A percentile compares a stretch with the other conserved stretches of the same genome.
Conservation (phyloP, 2,888 invertebrate genomes). For the Drosophila prostipennis region DNA sequence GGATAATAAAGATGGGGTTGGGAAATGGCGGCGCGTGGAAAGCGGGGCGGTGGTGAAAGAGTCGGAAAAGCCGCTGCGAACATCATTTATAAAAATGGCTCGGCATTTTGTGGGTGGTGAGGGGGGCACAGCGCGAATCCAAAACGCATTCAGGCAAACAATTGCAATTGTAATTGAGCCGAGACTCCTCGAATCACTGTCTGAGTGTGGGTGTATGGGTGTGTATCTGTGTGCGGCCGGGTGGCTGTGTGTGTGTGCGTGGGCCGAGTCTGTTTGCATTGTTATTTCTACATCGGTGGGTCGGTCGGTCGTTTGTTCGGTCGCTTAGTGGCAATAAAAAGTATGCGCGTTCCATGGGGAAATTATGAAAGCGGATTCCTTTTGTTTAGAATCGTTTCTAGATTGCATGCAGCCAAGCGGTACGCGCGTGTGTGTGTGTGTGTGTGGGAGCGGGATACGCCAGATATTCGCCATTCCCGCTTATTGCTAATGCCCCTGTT, state of each 20-base stretch:
- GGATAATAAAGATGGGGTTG: constrained; percentile 3
- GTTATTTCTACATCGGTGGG: constrained; percentile 17
- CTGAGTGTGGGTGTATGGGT: constrained; percentile 21
- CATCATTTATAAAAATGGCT: constrained; percentile 73
- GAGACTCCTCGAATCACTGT: constrained; percentile 66
- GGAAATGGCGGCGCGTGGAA: background rate
- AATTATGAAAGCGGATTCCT: constrained; percentile 81
- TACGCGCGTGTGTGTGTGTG: constrained; percentile 11
- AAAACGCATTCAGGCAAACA: constrained; percentile 80
- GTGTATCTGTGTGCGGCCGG: constrained; percentile 20
- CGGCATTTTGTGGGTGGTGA: constrained; percentile 53
- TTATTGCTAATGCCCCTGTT: constrained; percentile 75
- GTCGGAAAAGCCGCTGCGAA: constrained; percentile 57
- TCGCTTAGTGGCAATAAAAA: constrained; percentile 81
- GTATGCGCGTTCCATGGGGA: constrained; percentile 79
- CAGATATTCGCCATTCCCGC: constrained; percentile 63
- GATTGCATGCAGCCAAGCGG: constrained; percentile 68
- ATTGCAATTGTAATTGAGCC: constrained; percentile 80
- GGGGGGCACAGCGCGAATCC: constrained; percentile 62
- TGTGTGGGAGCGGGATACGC: constrained; percentile 32
- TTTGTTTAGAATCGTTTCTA: constrained; percentile 80
- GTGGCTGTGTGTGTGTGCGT: constrained; percentile 14
- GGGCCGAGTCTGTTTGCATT: constrained; percentile 57
- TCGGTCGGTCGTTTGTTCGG: constrained; percentile 46
- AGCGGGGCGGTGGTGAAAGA: background rate